Percentiles rank a stretch among this genome's conserved stretches.
phyloP scores from a whole-genome alignment of 1,140 invertebrate genomes.

The Drosophila malerkotliana region DNA sequence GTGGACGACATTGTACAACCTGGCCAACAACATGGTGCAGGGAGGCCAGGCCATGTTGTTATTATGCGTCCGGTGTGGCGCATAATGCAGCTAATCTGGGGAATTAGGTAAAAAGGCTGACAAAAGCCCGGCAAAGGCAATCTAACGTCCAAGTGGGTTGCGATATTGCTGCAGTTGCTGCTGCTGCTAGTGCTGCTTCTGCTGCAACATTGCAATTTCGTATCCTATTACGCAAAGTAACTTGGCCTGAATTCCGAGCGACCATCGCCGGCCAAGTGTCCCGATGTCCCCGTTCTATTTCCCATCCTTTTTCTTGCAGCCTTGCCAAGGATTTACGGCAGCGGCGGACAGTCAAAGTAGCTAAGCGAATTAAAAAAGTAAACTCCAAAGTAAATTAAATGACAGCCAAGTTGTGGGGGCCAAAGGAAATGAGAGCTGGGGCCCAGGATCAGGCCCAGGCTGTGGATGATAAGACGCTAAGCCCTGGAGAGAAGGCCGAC shows the following conservation, averaged over 20 bases:
- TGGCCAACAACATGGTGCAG: slow-evolving; percentile 19
- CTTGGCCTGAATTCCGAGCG: slow-evolving; percentile 51
- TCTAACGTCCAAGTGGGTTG: slow-evolving; percentile 50
- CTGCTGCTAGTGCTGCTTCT: background rate
- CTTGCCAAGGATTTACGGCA: slow-evolving; percentile 71
- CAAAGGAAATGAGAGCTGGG: slow-evolving; percentile 40
- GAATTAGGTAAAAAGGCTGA: slow-evolving; percentile 77
- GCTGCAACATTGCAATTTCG: slow-evolving; percentile 72
- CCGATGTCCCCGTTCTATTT: slow-evolving; percentile 11
- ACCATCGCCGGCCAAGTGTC: slow-evolving; percentile 73
- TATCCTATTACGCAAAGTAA: slow-evolving; percentile 77
- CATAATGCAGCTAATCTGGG: slow-evolving; percentile 80
- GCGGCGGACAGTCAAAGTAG: slow-evolving; percentile 65
- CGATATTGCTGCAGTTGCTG: slow-evolving; percentile 21
- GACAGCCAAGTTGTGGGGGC: slow-evolving; percentile 33
- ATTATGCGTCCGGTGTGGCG: slow-evolving; percentile 74
- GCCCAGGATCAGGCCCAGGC: background rate
- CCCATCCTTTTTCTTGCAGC: slow-evolving; percentile 5
- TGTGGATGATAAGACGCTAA: slow-evolving; percentile 73
- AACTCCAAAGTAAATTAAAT: slow-evolving; percentile 80
- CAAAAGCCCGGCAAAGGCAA: slow-evolving; percentile 65
- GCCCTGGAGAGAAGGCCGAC: slow-evolving; percentile 40
- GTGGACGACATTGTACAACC: slow-evolving; percentile 26
- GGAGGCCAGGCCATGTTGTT: slow-evolving; percentile 32
- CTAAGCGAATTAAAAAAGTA: slow-evolving; percentile 81